Evolutionary conservation across 2,113 vertebrate species (phyloP), one percentile per base, ranked within the genome.

Genomic region (Epinephelus moara): DNA sequence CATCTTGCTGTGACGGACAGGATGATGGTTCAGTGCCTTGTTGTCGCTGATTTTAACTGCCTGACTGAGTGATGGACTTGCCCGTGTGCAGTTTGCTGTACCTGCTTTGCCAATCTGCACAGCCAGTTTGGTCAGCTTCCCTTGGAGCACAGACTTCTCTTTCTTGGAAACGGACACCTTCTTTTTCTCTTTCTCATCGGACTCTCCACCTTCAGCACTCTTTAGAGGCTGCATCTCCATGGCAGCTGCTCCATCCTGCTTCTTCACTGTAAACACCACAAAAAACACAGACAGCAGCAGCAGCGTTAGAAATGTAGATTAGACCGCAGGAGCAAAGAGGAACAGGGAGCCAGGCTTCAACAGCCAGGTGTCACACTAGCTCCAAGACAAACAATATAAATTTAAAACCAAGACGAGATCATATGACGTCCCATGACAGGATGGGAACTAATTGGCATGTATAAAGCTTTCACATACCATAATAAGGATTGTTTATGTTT

Each of bases 151-250:
- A 0, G 98, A 99, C 85, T 99, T 99, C 85, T 99, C 98, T 70
- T 99, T 99, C 95, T 99, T 99, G 56, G 97, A 96, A 91, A 94
- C 95, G 69, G 95, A 97, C 89, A 95, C 91, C 84, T 97, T 99
- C 95, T 97, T 99, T 94, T 96, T 98, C 93, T 98, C 97, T 86
- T 97, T 98, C 50, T 99, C 98, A 0, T 99, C 98, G 0, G 96
- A 84, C 10, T 99, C 98, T 3, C 98, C 98, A 0, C 98, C 98
- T 93, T 99, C 98, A 0, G 98, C 98, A 2, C 98, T 99, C 96
- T 99, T 99, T 82, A 99, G 95, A 1, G 98, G 98, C 86, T 99
- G 98, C 98, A 99, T 99, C 92, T 99, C 98, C 98, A 99, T 99
- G 75, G 98, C 98, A 30, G 98, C 98, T 18, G 98, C 98, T 47